Conservation (phyloP, 2,797 vertebrate species). For the Clarias laeviceps region DNA sequence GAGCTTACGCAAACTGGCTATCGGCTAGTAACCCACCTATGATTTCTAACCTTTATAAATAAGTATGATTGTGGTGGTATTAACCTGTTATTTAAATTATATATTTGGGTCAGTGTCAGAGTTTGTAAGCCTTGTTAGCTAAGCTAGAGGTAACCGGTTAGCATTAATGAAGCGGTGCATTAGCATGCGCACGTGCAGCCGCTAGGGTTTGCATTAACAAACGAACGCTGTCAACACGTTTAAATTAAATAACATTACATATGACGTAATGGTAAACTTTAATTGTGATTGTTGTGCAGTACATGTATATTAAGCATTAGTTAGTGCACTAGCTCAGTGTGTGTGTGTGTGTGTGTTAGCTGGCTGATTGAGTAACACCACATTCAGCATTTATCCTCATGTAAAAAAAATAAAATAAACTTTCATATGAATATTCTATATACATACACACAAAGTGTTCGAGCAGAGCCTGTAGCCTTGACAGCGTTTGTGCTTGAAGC, state of each 20-base stretch:
- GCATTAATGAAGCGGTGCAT: not conserved
- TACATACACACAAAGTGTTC: not conserved
- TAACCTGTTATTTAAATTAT: not conserved
- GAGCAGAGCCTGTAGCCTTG: not conserved
- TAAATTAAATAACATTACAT: not conserved
- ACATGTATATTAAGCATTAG: not conserved
- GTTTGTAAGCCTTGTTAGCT: not conserved
- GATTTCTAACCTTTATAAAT: not conserved
- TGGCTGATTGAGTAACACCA: not conserved
- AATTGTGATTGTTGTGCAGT: not conserved
- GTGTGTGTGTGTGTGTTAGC: not conserved
- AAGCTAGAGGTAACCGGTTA: conserved; percentile 7
- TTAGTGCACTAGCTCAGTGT: not conserved
- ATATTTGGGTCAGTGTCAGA: not conserved
- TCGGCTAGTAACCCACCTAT: too few species aligned
- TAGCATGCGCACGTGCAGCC: conserved; percentile 24
- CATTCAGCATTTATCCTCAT: too few species aligned
- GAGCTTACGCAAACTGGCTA: not conserved
- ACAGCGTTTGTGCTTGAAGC: not conserved
- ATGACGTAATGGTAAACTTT: too few species aligned
- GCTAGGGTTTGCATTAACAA: too few species aligned
- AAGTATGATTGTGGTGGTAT: not conserved
- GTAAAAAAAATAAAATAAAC: not conserved
- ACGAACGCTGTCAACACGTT: not conserved
- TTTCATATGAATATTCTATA: not conserved